A percentile compares a stretch with the other conserved stretches of the same genome.
These are phyloP conservation scores for Prunella strophiata DNA, from an alignment of 2,797 vertebrate species.

Conservation along the genomic window DNA sequence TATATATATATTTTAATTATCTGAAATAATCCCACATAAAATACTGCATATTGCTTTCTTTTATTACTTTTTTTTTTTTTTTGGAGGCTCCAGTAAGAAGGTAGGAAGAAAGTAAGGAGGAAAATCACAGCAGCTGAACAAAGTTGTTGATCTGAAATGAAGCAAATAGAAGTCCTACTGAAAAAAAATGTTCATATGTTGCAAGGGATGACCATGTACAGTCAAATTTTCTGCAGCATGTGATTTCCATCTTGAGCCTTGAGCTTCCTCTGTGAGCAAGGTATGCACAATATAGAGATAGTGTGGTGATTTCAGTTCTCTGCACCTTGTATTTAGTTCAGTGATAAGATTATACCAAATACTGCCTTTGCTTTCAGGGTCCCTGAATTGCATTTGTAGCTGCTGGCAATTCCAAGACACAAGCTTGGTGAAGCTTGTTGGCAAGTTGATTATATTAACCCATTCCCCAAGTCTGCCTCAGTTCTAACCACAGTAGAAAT, in stretches of 20 bases:
- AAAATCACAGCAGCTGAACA: not conserved
- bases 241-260: not conserved
- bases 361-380: not conserved
- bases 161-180: not conserved
- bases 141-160: not conserved
- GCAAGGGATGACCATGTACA: not conserved
- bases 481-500: not conserved
- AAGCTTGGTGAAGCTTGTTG: not conserved
- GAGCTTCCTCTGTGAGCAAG: not conserved
- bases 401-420: not conserved
- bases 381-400: not conserved
- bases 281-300: not conserved
- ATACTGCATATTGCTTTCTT: not conserved
- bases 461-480: not conserved
- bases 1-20: no score
- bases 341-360: not conserved
- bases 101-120: not conserved
- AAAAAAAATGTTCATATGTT: not conserved
- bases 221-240: not conserved
- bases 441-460: not conserved
- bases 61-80: not conserved
- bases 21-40: not conserved
- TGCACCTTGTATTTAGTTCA: not conserved
- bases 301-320: not conserved
- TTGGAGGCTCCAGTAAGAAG: not conserved